A percentile compares a stretch with the other conserved stretches of the same genome.
Conservation (phyloP, 2,113 vertebrate genomes). For the Rhynchomys soricoides region DNA sequence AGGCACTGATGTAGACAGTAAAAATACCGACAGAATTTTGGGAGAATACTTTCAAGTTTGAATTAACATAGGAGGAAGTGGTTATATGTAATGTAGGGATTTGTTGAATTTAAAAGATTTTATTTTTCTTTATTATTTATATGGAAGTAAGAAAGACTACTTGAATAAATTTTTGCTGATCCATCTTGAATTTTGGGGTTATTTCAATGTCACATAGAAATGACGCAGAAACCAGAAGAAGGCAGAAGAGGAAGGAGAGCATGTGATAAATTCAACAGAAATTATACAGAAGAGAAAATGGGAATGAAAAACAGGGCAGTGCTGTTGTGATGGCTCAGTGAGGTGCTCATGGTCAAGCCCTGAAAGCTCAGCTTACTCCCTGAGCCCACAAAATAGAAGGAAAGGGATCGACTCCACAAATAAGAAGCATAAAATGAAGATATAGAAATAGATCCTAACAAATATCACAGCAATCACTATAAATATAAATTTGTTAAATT, state of each 20-base stretch:
- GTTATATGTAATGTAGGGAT: background rate
- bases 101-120: background rate
- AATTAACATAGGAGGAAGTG: slow-evolving; percentile 28
- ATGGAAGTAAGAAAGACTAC: background rate
- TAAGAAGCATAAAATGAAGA: slow-evolving; percentile 10
- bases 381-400: background rate
- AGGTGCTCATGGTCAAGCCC: background rate
- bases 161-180: slow-evolving; percentile 40
- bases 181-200: background rate
- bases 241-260: slow-evolving; percentile 27
- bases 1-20: background rate
- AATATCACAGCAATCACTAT: background rate
- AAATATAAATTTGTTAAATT: background rate
- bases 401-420: background rate
- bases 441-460: background rate
- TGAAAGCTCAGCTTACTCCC: background rate
- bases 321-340: background rate
- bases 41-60: background rate
- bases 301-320: background rate
- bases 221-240: slow-evolving; percentile 18
- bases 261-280: background rate
- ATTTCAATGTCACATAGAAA: slow-evolving; percentile 35
- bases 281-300: background rate
- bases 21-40: background rate
- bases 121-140: background rate